Evolutionary conservation across 2,888 invertebrate species (phyloP).

Genomic region (Parnassius apollo): DNA sequence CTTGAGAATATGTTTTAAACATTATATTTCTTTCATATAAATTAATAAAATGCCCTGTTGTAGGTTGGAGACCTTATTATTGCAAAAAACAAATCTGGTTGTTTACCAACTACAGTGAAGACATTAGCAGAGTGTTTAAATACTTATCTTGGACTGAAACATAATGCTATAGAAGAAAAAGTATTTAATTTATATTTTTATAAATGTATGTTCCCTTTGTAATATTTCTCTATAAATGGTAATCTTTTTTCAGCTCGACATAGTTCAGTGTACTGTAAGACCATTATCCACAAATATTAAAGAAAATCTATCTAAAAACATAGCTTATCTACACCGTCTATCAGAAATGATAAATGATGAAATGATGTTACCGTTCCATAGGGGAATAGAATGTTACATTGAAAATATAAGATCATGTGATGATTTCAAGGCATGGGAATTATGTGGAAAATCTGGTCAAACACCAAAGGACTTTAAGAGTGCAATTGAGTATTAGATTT

Average conservation of each 20-base stretch:
- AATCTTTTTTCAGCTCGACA: constrained; percentile 61
- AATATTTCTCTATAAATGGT: neutral
- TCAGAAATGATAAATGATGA: constrained; percentile 71
- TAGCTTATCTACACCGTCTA: constrained; percentile 66
- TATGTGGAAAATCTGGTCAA: constrained; percentile 66
- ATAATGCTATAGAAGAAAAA: constrained; percentile 61
- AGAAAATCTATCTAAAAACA: constrained; percentile 68
- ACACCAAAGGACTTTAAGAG: constrained; percentile 71
- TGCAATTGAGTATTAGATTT: constrained; percentile 69
- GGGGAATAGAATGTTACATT: constrained; percentile 70
- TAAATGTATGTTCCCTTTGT: neutral
- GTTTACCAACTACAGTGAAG: constrained; percentile 60
- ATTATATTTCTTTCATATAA: neutral
- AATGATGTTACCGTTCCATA: constrained; percentile 67
- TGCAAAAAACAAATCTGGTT: constrained; percentile 63
- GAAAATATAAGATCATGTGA: constrained; percentile 68
- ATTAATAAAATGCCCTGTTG: constrained; percentile 28
- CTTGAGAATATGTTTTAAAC: neutral
- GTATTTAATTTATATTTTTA: constrained; percentile 39
- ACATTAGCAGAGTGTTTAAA: constrained; percentile 65
- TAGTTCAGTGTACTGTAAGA: constrained; percentile 68
- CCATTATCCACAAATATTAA: constrained; percentile 64
- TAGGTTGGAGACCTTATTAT: constrained; percentile 77
- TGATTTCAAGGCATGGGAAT: constrained; percentile 75
- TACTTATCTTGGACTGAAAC: constrained; percentile 66